Base-by-base conservation (phyloP, 2,888 invertebrate genomes). In the Dione juno region DNA sequence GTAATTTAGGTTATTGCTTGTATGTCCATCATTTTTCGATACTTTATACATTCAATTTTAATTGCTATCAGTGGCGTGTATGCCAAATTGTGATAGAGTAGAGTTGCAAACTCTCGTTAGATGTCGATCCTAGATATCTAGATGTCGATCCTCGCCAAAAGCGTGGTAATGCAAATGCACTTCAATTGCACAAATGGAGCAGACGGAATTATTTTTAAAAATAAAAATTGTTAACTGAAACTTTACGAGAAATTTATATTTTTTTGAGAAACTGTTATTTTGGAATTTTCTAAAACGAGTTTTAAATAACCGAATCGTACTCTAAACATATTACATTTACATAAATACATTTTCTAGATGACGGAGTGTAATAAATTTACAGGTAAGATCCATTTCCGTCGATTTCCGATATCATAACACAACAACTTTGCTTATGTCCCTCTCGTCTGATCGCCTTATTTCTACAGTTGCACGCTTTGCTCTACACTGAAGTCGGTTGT, bases 401-500 rank as follows among this genome's bases (percentile, higher is more conserved):
- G 28, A 11, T 37, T 54, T 64, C 61, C 54, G 63, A 64, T 64
- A 69, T 19, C 61, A 52, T 45, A 45, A 53, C 52, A 59, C 52
- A 53, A 16, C 35, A 14, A 35, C 28, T 52, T 59, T 52, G 28
- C 16, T 35, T 19, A 21, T 53, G 37, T 43, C 54, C 45, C 45
- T 53, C 54, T 57, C 37, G 54, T 68, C 63, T 45, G 63, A 63
- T 53, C 68, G 63, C n/a, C 53, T 57, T 54, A 48, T 57, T 54
- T 54, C 63, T 21, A 35, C 45, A 13, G 41, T 8, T 48, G 52
- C 21, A 66, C 48, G 54, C 64, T 37, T 45, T 35, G 53, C 21
- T 43, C 61, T 63, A 58, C 59, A 43, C 69, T 45, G 48, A 37
- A 10, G 19, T 52, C 64, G 21, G 58, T 63, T 67, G 69, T 80